Percentiles rank a stretch among this genome's conserved stretches.
Evolutionary conservation across 1,140 invertebrate species (phyloP).

Genomic region (Ganaspis sp.): DNA sequence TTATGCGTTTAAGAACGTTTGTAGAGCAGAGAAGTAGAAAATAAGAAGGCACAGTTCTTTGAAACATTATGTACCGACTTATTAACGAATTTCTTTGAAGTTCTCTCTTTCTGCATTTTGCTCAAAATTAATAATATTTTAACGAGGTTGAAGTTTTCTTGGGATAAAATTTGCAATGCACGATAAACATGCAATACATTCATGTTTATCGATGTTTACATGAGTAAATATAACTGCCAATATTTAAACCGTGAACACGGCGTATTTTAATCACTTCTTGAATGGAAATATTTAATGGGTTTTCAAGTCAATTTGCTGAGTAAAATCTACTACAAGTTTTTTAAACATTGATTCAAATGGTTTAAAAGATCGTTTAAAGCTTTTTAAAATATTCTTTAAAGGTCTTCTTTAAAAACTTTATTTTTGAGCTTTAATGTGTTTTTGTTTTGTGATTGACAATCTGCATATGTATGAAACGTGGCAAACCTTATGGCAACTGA

Average conservation of each 20-base stretch:
- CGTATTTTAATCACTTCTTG: no score
- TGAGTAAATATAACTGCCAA: not conserved
- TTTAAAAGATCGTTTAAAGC: no score
- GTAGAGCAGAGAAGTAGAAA: not conserved
- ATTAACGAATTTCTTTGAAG: not conserved
- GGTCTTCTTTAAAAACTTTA: no score
- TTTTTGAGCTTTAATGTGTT: not conserved
- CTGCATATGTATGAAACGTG: not conserved
- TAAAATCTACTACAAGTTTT: not conserved
- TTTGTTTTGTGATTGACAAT: conserved; percentile 1
- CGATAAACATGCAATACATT: not conserved
- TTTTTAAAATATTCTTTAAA: no score
- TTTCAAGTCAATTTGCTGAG: no score
- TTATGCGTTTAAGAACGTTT: not conserved
- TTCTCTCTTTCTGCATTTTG: not conserved
- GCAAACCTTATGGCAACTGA: not conserved
- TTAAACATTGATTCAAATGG: not conserved
- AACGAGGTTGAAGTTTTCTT: conserved; percentile 1
- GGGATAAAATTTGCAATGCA: not conserved
- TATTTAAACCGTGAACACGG: no score
- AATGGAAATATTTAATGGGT: no score
- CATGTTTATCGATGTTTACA: no score
- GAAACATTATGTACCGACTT: not conserved
- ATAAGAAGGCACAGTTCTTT: not conserved
- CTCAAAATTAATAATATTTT: conserved; percentile 11